These are phyloP conservation scores for Aethes cnicana DNA, from an alignment of 2,888 invertebrate genomes.

Conservation along the genomic window DNA sequence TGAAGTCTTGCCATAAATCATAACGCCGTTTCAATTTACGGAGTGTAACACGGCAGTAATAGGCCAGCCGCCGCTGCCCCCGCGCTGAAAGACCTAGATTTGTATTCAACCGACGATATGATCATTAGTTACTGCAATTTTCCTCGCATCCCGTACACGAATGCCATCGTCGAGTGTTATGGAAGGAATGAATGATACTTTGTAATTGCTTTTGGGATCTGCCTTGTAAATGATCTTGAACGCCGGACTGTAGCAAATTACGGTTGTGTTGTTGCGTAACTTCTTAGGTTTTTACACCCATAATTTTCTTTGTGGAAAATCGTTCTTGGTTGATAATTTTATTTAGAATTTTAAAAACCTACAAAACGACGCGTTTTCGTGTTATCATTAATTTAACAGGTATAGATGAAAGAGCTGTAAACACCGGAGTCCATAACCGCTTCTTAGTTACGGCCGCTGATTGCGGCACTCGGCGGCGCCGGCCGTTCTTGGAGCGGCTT, in stretches of 20 bases:
- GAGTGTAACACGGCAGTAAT: constrained; percentile 66
- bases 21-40: constrained; percentile 77
- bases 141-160: constrained; percentile 71
- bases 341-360: background rate
- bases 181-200: constrained; percentile 66
- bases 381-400: constrained; percentile 46
- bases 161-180: constrained; percentile 59
- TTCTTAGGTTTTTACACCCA: background rate
- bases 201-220: constrained; percentile 65
- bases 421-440: constrained; percentile 10
- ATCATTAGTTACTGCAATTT: constrained; percentile 80
- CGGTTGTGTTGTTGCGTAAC: constrained; percentile 24
- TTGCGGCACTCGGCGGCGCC: constrained; percentile 24
- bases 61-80: constrained; percentile 59
- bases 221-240: constrained; percentile 56
- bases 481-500: constrained; percentile 51
- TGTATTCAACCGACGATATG: constrained; percentile 77
- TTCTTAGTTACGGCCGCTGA: constrained; percentile 31
- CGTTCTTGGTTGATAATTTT: background rate
- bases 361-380: constrained; percentile 36
- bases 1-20: constrained; percentile 76
- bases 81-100: constrained; percentile 74
- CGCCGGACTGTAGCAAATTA: constrained; percentile 51
- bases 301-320: background rate
- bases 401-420: background rate